Base-by-base conservation (phyloP, 2,113 vertebrate genomes). In the Pterocles orientalis region DNA sequence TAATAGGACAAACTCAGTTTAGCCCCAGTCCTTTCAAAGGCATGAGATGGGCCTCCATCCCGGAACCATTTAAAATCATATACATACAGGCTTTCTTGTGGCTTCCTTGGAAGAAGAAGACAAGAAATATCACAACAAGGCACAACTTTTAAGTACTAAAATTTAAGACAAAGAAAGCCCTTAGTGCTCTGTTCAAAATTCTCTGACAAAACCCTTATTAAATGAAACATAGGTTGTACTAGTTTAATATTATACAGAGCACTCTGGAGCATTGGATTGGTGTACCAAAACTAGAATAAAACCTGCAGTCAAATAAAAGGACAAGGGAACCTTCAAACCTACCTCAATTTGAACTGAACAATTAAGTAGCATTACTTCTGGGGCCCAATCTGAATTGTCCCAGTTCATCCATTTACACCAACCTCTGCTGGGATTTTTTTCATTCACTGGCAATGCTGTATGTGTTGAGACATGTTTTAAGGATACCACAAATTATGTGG, bases 351-450 rank as follows among this genome's bases (percentile, higher is more conserved):
- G 78, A 82, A 57, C 17, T 47, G 45, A 94, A 65, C 81, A 87
- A 92, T 90, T 87, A 95, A 66, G 18, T 81, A 86, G 10, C 18
- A 8, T 88, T 96, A 33, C 64, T 92, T 86, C 61, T 83, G 79
- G 43, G 56, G 9, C 26, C 48, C 0, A 0, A 62, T 80, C 82
- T 80, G 68, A 90, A 78, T 69, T 66, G 45, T 58, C 34, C 53
- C 64, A 50, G 6, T 94, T 95, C 61, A 92, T 73, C 61, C 69
- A 86, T 75, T 87, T 91, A 79, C 62, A 78, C 9, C 31, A 87
- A 1, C 15, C 11, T 79, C 72, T 92, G 5, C 75, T 80, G 81
- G 75, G 66, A 90, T 92, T 94, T 93, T 86, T 86, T n/a, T 69
- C 47, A 51, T 45, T 87, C 68, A 65, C n/a, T 56, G 69, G 31